phyloP scores from a whole-genome alignment of 1,140 invertebrate genomes.

The Mactra quadrangularis region DNA sequence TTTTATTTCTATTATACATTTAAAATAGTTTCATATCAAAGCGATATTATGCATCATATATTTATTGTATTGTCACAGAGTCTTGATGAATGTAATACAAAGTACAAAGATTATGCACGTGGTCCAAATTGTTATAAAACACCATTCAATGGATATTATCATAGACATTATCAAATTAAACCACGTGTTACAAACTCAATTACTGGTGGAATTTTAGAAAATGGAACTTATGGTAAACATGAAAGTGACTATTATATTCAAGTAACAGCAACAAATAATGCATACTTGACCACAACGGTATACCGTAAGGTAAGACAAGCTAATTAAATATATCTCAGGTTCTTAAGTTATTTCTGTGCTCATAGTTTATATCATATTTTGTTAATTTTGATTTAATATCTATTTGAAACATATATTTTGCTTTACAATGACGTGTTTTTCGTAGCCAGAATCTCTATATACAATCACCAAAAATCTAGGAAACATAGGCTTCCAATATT shows the following conservation, averaged over 20 bases:
- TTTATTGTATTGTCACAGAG: background rate
- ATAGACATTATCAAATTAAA: constrained; percentile 16
- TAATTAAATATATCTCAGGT: too few relatives aligned
- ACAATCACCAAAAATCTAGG: too few relatives aligned
- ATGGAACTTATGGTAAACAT: background rate
- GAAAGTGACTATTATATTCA: constrained; percentile 37
- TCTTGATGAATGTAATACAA: background rate
- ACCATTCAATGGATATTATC: constrained; percentile 37
- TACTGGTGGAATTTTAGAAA: constrained; percentile 5
- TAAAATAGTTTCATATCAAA: too few relatives aligned
- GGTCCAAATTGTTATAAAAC: constrained; percentile 39
- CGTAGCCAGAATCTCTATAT: too few relatives aligned
- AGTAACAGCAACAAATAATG: constrained; percentile 40
- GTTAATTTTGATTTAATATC: too few relatives aligned
- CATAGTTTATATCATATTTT: too few relatives aligned
- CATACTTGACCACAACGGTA: background rate
- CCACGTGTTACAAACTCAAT: background rate
- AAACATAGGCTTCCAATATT: too few relatives aligned
- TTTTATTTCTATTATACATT: too few relatives aligned
- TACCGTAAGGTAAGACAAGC: constrained; percentile 43
- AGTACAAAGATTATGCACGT: constrained; percentile 4
- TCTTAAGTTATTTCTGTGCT: too few relatives aligned
- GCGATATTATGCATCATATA: too few relatives aligned
- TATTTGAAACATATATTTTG: too few relatives aligned
- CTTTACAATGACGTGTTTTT: too few relatives aligned